Evolutionary conservation across 2,113 vertebrate genomes (phyloP).

Genomic region (Nerophis ophidion): DNA sequence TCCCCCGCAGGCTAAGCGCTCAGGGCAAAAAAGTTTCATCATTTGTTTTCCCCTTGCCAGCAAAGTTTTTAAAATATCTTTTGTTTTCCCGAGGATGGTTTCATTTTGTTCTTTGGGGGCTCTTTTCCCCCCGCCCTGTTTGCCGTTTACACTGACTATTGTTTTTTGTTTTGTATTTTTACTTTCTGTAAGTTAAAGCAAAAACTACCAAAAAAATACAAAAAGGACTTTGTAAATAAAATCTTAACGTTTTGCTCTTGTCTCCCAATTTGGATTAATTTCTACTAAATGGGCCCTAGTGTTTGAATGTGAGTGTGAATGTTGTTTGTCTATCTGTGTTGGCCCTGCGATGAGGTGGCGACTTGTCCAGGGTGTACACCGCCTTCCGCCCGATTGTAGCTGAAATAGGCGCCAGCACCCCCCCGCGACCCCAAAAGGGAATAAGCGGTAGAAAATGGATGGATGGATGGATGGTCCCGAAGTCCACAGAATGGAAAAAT

Average conservation of each 20-base stretch:
- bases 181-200: constrained; percentile 77
- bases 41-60: constrained; percentile 32
- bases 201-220: constrained; percentile 45
- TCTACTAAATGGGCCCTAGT: background rate
- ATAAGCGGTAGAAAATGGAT: too few species aligned
- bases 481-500: background rate
- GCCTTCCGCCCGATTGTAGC: too few species aligned
- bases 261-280: background rate
- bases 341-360: too few species aligned
- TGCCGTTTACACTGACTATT: constrained; percentile 23
- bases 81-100: constrained; percentile 56
- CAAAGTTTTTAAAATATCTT: constrained; percentile 66
- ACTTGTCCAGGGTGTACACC: too few species aligned
- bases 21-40: constrained; percentile 43
- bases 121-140: background rate
- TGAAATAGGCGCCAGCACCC: too few species aligned
- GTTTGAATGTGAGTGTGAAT: too few species aligned
- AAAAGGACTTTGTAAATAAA: constrained; percentile 86
- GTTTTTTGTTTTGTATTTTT: constrained; percentile 71
- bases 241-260: constrained; percentile 82
- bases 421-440: too few species aligned
- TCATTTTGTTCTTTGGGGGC: constrained; percentile 37
- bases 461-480: too few species aligned
- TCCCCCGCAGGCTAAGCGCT: constrained; percentile 32
- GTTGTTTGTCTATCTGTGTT: too few species aligned